Conservation (phyloP, 1,140 invertebrate genomes). For the Coelopa frigida region DNA sequence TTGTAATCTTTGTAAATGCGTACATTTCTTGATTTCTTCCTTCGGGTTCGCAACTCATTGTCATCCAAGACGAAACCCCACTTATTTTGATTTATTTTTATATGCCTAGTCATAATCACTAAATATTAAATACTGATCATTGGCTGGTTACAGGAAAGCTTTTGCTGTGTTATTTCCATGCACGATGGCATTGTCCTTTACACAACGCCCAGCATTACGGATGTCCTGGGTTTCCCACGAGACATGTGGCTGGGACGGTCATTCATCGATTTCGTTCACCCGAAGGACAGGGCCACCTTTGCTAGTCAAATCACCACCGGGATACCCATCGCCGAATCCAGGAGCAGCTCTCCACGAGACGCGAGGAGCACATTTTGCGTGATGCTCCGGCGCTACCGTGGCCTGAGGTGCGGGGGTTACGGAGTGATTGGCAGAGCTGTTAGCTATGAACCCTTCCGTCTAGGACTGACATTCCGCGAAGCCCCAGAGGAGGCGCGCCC, state of each 20-base stretch:
- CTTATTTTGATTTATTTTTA: no score
- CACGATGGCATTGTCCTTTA: constrained; percentile 72
- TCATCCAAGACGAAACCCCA: neutral
- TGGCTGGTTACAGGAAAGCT: constrained; percentile 60
- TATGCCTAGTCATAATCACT: no score
- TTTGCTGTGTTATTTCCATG: constrained; percentile 74
- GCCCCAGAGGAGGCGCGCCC: constrained; percentile 46
- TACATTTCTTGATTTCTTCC: no score
- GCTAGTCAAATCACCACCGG: constrained; percentile 54
- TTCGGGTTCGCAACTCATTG: no score
- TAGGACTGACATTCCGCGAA: constrained; percentile 62
- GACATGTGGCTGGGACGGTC: constrained; percentile 80
- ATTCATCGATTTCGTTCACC: constrained; percentile 80
- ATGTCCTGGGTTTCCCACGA: constrained; percentile 68
- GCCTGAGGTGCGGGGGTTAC: constrained; percentile 51
- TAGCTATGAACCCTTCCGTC: constrained; percentile 63
- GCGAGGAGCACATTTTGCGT: constrained; percentile 33
- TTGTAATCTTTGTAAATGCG: no score
- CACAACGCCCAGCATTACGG: constrained; percentile 61
- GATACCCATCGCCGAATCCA: constrained; percentile 47
- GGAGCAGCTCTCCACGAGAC: constrained; percentile 31
- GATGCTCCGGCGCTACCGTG: constrained; percentile 46
- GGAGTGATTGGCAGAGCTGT: constrained; percentile 54
- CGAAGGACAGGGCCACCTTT: constrained; percentile 60
- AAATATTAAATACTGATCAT: neutral